Evolutionary conservation across 2,888 invertebrate genomes (phyloP).

Genomic region (Ochropleura plecta): DNA sequence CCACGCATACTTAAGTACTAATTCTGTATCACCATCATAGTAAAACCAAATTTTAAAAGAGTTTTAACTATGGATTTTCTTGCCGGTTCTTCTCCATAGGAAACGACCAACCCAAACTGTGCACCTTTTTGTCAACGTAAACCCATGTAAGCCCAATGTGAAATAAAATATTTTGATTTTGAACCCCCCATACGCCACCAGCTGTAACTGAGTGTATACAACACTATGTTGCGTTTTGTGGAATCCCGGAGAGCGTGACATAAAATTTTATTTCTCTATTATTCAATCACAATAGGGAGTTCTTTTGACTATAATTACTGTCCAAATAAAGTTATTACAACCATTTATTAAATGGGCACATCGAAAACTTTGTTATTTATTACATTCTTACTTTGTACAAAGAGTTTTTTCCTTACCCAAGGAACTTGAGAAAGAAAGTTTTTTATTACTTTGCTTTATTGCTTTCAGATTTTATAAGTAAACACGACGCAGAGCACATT

Average conservation of each 20-base stretch:
- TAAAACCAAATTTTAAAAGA: no score
- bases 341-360: conserved; percentile 20
- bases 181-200: no score
- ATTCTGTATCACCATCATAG: no score
- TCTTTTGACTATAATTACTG: conserved; percentile 29
- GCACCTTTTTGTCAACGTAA: no score
- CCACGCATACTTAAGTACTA: no score
- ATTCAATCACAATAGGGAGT: neutral
- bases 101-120: no score
- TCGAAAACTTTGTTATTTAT: conserved; percentile 55
- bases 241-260: neutral
- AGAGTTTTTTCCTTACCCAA: conserved; percentile 25
- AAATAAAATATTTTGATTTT: no score
- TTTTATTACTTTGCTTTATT: conserved; percentile 40
- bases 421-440: conserved; percentile 43
- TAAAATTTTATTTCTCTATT: neutral
- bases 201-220: neutral
- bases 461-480: conserved; percentile 95
- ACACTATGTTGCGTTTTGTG: neutral
- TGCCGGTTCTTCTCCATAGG: no score
- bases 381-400: conserved; percentile 23
- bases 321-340: conserved; percentile 24
- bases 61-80: no score
- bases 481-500: conserved; percentile 98
- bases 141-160: no score